Evolutionary conservation across 1,140 invertebrate genomes (phyloP), one percentile per base, ranked within the genome.

Genomic region (Orchesella cincta): DNA sequence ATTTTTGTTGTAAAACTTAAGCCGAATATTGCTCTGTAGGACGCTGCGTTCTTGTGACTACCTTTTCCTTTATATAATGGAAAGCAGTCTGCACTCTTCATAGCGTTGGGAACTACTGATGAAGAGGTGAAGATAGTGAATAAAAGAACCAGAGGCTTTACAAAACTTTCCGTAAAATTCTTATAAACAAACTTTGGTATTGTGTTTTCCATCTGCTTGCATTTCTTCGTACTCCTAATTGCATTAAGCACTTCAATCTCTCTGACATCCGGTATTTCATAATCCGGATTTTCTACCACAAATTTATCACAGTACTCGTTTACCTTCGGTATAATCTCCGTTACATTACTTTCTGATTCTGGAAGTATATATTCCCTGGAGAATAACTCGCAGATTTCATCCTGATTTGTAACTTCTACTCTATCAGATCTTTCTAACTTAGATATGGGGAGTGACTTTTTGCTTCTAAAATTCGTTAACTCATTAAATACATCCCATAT

Each of bases 31-130:
- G 52, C 52, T 18, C 52, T 8, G 23, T 57, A 57, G 5, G 52
- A 57, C 14, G 14, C 12, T n/a, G 14, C 23, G 12, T 5, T 57
- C 12, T 3, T 5, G 3, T 18, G 52, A 5, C 23, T 57, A 12
- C 52, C 52, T 57, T 57, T 57, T 3, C 52, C 52, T 57, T 57
- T 57, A 26, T 57, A 57, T 5, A 57, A n/a, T n/a, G 52, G 52
- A 57, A 57, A 57, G 23, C 52, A 57, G 12, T 57, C 23, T 18
- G 52, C 52, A 3, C 5, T 57, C 23, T 57, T 57, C 14, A 57
- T 12, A 14, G 23, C 14, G 3, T 12, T 3, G 5, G 52, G 52
- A 3, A 57, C 52, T n/a, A n/a, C 23, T 14, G 8, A 12, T 18
- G 14, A 3, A 18, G 3, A 14, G 5, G 23, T 57, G 3, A 57